Base-by-base conservation (phyloP, 2,888 invertebrate species). In the Drosophila recens region DNA sequence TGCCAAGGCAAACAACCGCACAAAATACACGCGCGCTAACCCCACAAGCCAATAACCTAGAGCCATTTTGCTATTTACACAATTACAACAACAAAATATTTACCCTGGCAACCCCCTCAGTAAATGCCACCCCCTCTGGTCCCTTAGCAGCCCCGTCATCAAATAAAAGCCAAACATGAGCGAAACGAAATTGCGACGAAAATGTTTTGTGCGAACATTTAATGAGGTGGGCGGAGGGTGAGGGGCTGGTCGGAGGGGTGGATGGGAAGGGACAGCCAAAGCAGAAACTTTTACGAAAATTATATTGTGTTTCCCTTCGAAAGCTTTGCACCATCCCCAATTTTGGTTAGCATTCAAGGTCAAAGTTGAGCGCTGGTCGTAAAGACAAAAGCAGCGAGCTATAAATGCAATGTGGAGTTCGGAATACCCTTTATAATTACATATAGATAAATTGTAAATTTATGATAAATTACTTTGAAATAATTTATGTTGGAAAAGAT, bases 21-120 rank as follows among this genome's bases (percentile, higher is more conserved):
- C 62, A 68, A 71, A 66, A 78, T 51, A 71, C 69, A 63, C 64
- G 64, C 65, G 66, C 65, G 30, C 69, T 61, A 72, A 64, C 49
- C 79, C 68, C 78, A 69, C 82, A 67, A 84, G 84, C 69, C 82
- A 87, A 84, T 82, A 82, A 73, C 87, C 80, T 54, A 67, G 70
- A 84, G 87, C 72, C 73, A 71, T 71, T 80, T 80, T 69, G 72
- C 75, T 84, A 81, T 84, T 84, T 82, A 84, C 87, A 82, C 85
- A 84, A 84, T 84, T 84, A 87, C 80, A 84, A 75, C 75, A 75
- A 67, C 52, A 73, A 62, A 77, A 69, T 69, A 65, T 80, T 80
- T 80, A 57, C 56, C 54, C 49, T 46, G 42, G n/a, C 46, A 17
- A 20, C 34, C 17, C 48, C n/a, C n/a, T 6, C 59, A 10, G 11